Evolutionary conservation across 2,797 vertebrate species (phyloP).

Genomic region (Periophthalmus magnuspinnatus): DNA sequence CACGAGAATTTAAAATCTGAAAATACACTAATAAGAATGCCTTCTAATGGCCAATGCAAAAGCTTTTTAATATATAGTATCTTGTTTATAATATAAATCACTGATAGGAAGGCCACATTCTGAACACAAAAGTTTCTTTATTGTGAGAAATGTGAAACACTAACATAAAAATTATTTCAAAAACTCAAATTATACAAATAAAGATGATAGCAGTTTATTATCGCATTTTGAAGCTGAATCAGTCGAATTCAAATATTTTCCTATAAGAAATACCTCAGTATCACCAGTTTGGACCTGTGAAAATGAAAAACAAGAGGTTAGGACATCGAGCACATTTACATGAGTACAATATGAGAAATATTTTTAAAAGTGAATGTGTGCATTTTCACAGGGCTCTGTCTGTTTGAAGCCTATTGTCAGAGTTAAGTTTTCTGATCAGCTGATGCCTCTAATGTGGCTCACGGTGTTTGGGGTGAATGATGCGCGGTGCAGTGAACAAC

Average conservation of each 20-base stretch:
- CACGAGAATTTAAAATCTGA: neutral
- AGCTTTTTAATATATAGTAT: no score
- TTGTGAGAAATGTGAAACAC: neutral
- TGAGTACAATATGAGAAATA: no score
- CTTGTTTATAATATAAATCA: neutral
- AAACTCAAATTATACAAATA: neutral
- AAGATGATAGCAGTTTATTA: neutral
- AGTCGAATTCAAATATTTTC: neutral
- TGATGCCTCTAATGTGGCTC: no score
- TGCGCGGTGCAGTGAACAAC: no score
- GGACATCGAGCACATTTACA: no score
- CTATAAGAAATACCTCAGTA: neutral
- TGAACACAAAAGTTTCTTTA: neutral
- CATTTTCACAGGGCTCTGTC: no score
- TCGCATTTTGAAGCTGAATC: constrained; percentile 1
- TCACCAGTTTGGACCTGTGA: constrained; percentile 6
- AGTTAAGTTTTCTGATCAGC: no score
- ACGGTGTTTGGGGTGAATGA: no score
- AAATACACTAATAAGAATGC: neutral
- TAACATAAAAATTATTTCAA: neutral
- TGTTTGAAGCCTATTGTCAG: no score
- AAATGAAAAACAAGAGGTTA: neutral
- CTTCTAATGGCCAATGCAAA: neutral
- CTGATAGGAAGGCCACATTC: neutral
- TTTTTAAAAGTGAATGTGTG: no score